phyloP scores from a whole-genome alignment of 2,797 vertebrate species.

The Oreochromis grahami region DNA sequence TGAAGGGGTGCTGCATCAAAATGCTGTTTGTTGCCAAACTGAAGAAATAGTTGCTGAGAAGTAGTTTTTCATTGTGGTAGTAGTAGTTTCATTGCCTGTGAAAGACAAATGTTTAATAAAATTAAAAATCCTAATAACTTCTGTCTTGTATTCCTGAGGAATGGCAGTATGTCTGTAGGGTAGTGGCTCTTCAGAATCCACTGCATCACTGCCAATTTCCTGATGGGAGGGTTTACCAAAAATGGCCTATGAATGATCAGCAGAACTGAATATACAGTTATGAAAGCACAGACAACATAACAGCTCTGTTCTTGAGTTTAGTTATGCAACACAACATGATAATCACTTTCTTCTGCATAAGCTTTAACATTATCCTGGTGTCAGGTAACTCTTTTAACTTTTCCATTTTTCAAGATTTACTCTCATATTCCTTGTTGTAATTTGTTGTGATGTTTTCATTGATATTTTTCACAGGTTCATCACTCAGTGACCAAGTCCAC shows the following conservation, averaged over 20 bases:
- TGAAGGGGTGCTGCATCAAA: neutral
- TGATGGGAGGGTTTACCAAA: neutral
- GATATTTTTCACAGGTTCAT: too few species aligned
- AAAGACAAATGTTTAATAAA: too few species aligned
- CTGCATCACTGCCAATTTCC: neutral
- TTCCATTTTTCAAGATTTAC: too few species aligned
- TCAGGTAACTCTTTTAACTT: too few species aligned
- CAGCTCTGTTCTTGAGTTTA: neutral
- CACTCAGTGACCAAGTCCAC: too few species aligned
- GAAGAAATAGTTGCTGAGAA: neutral
- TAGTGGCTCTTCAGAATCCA: neutral
- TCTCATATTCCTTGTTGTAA: too few species aligned
- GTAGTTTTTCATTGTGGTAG: too few species aligned
- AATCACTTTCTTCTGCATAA: too few species aligned
- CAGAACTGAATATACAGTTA: neutral
- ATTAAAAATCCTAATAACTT: too few species aligned
- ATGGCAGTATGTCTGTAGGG: neutral
- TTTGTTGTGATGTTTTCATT: too few species aligned
- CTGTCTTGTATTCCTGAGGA: rapidly evolving
- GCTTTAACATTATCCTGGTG: too few species aligned
- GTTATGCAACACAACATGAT: rapidly evolving
- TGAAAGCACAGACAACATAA: neutral
- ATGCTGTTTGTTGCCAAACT: neutral
- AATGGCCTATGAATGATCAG: neutral
- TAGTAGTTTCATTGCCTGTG: too few species aligned